Evolutionary conservation across 2,888 invertebrate genomes (phyloP), one percentile per base, ranked within the genome.

Genomic region (Dysmachus trigonus): DNA sequence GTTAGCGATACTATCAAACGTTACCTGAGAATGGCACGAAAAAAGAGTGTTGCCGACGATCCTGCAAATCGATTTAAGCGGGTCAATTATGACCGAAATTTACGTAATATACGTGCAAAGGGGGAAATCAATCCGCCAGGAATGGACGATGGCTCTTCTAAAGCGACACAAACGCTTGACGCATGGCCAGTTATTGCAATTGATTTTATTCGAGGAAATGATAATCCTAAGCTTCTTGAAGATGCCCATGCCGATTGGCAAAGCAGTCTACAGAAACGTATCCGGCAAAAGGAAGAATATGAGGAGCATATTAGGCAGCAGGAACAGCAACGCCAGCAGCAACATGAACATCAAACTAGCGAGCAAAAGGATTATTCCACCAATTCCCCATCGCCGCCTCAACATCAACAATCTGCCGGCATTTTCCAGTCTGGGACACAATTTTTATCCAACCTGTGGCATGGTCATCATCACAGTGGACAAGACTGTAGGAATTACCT

Each of bases 1-100:
- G 97, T 97, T 33, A 96, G 96, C 90, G 96, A 97, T 90, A 97
- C 96, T 0, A 96, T 97, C 87, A 97, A 97, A 91, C 93, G 97
- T 10, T 97, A 97, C 91, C 92, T 97, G 81, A 93, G 96, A 86
- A 97, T 97, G 97, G 97, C 97, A 7, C 93, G 97, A 47, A 97
- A 97, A 90, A 97, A 97, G 90, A 96, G 96, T 89, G 95, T 96
- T 10, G 90, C 90, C 79, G 97, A 97, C 91, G 94, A 95, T 1
- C 96, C 96, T 88, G 95, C 94, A 2, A 97, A 96, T 90, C 94
- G 96, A 82, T 97, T 97, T 90, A 97, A 97, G 90, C 94, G 97
- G 0, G 96, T 97, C 27, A 97, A 97, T 91, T 97, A 97, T 90
- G 97, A 97, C 90, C 94, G 96, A 87, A 97, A 96, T 90, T 92